phyloP scores from a whole-genome alignment of 1,140 invertebrate genomes.

The Danaus melanippus region DNA sequence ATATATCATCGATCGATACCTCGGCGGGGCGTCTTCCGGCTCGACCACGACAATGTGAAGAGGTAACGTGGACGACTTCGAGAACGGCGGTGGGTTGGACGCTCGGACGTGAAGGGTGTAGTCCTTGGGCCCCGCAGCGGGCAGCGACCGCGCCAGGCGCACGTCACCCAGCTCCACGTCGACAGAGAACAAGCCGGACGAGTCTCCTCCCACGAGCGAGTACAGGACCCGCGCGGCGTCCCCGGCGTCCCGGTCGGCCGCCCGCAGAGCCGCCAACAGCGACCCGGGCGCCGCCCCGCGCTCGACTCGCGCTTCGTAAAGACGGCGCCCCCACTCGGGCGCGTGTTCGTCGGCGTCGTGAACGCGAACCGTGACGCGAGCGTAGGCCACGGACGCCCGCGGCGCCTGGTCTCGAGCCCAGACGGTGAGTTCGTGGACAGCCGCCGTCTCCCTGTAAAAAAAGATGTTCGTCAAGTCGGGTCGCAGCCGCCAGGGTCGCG shows the following conservation, averaged over 20 bases:
- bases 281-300: slow-evolving; percentile 33
- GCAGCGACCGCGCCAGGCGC: slow-evolving; percentile 81
- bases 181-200: slow-evolving; percentile 87
- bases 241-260: slow-evolving; percentile 31
- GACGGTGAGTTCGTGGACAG: slow-evolving; percentile 88
- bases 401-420: slow-evolving; percentile 93
- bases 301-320: slow-evolving; percentile 41
- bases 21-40: slow-evolving; percentile 90
- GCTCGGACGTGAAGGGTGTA: slow-evolving; percentile 89
- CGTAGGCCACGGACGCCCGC: slow-evolving; percentile 87
- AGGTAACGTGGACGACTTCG: slow-evolving; percentile 82
- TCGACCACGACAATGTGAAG: slow-evolving; percentile 91
- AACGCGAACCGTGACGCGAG: slow-evolving; percentile 85
- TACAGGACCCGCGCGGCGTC: slow-evolving; percentile 33
- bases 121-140: slow-evolving; percentile 79
- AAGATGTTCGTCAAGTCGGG: no score
- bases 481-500: background rate
- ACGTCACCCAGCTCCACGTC: slow-evolving; percentile 85
- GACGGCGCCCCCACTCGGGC: slow-evolving; percentile 72
- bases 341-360: slow-evolving; percentile 92
- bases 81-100: slow-evolving; percentile 83
- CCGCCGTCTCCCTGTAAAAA: slow-evolving; percentile 78
- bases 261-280: slow-evolving; percentile 39
- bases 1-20: slow-evolving; percentile 69
- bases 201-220: slow-evolving; percentile 76